Evolutionary conservation across 2,113 vertebrate species (phyloP).

Genomic region (Tympanuchus pallidicinctus): DNA sequence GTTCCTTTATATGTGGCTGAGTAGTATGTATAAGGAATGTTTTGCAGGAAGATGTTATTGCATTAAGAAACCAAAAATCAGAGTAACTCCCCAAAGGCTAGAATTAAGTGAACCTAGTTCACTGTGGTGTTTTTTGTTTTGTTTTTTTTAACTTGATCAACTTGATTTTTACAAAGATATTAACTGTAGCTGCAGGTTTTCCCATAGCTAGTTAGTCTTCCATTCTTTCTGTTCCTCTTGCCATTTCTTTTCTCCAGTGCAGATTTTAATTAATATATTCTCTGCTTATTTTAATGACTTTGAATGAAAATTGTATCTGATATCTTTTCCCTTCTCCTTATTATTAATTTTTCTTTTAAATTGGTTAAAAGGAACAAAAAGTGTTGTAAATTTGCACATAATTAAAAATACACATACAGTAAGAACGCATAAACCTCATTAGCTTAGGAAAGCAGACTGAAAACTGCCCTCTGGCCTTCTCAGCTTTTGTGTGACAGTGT

Average conservation of each 20-base stretch:
- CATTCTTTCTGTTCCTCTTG: not conserved
- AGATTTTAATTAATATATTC: conserved; percentile 25
- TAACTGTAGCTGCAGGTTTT: not conserved
- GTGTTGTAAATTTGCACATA: not conserved
- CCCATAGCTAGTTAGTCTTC: not conserved
- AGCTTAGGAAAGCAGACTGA: conserved; percentile 3
- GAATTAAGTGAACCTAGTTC: not conserved
- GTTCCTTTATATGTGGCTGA: not conserved
- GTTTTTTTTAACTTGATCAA: not conserved
- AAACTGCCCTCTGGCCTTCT: conserved; percentile 1
- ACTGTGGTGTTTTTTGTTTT: not conserved
- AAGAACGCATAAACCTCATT: conserved; percentile 18
- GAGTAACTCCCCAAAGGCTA: not conserved
- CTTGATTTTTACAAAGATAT: not conserved
- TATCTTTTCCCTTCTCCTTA: not conserved
- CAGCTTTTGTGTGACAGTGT: conserved; percentile 33
- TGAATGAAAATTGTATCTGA: not conserved
- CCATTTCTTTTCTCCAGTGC: not conserved
- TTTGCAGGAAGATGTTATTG: not conserved
- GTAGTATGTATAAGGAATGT: not conserved
- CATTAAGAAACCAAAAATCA: not conserved
- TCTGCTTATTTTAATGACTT: not conserved
- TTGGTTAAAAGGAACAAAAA: not conserved
- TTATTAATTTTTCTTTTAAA: not conserved
- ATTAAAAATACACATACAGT: not conserved